A percentile compares a stretch with the other conserved stretches of the same genome.
Evolutionary conservation across 2,888 invertebrate species (phyloP).

Genomic region (Hypercompe scribonia): DNA sequence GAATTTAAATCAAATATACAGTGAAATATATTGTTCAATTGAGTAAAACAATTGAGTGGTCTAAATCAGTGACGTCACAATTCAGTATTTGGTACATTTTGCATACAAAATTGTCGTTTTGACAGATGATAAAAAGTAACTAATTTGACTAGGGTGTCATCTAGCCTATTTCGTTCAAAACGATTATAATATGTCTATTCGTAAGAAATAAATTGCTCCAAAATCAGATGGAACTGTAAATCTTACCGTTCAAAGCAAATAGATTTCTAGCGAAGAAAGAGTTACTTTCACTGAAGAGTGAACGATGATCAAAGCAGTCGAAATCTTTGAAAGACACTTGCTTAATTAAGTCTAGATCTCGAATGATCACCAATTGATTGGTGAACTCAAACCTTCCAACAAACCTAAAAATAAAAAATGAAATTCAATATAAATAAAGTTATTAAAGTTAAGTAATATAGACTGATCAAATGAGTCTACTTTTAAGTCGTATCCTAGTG

Average conservation of each 20-base stretch:
- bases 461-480: not conserved
- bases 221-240: not conserved
- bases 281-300: constrained; percentile 69
- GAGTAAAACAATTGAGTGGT: too few species aligned
- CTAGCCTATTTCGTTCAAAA: too few species aligned
- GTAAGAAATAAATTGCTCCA: not conserved
- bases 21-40: too few species aligned
- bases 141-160: too few species aligned
- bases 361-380: not conserved
- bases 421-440: not conserved
- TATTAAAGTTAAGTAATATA: too few species aligned
- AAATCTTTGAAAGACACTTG: constrained; percentile 84
- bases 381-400: constrained; percentile 14
- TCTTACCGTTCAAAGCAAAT: constrained; percentile 76
- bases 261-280: constrained; percentile 82
- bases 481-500: not conserved
- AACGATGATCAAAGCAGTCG: constrained; percentile 83
- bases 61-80: too few species aligned
- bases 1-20: too few species aligned
- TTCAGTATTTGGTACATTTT: too few species aligned
- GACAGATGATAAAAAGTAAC: too few species aligned
- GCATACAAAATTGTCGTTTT: too few species aligned
- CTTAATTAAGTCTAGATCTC: constrained; percentile 80
- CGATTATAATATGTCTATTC: not conserved
- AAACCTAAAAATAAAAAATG: constrained; percentile 3